Base-by-base conservation (phyloP, 2,888 invertebrate species). In the Schizaphis graminum region DNA sequence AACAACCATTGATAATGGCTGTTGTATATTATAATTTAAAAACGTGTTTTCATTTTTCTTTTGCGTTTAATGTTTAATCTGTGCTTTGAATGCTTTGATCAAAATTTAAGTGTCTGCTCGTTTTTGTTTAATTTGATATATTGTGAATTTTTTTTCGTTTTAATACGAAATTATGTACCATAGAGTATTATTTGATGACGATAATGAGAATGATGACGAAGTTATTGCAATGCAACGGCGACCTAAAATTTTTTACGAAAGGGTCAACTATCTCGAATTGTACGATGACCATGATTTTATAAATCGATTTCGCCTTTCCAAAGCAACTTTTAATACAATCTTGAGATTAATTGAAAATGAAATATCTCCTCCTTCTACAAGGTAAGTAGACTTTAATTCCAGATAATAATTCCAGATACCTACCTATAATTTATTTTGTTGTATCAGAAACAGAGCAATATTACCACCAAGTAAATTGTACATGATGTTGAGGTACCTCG, bases 151-250 rank as follows among this genome's bases (percentile, higher is more conserved):
- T 61, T 21, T 26, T 28, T 44, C 44, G 4, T 85, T 85, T 61
- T 26, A 61, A 26, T 85, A 85, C 84, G 24, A n/a, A 53, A 49
- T 47, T 47, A 87, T 87, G 49, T 28, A 49, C n/a, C n/a, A 3
- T 53, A 87, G 49, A 87, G n/a, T 87, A 87, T 87, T 87, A 49
- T 53, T 87, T 87, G 3, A 49, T n/a, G n/a, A n/a, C n/a, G n/a
- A n/a, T n/a, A n/a, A n/a, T n/a, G n/a, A n/a, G n/a, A n/a, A n/a
- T 87, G 87, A 87, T n/a, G n/a, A 87, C 16, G 24, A 53, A 87
- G 87, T 87, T 87, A 87, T 87, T 87, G n/a, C n/a, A n/a, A 49
- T 87, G 87, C n/a, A 53, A n/a, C n/a, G 53, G 41, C 4, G n/a
- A n/a, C n/a, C n/a, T n/a, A n/a, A n/a, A n/a, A n/a, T n/a, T n/a